Conservation (phyloP, 2,888 invertebrate genomes). For the Cancer borealis region DNA sequence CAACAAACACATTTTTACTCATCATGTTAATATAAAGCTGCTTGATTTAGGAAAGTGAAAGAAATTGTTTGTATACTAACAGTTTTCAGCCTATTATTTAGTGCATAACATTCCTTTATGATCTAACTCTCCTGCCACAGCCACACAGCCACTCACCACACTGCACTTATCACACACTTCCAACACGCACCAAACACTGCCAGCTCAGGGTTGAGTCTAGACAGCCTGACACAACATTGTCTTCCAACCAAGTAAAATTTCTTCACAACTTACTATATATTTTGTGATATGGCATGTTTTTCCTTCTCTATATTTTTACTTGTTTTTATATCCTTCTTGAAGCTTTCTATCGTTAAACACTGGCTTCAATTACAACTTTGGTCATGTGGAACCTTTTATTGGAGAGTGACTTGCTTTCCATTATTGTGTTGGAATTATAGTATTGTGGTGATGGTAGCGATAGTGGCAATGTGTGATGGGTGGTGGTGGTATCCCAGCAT, state of each 20-base stretch:
- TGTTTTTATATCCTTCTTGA: not conserved
- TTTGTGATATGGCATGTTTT: not conserved
- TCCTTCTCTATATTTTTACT: not conserved
- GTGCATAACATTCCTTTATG: not conserved
- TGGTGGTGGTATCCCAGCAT: not conserved
- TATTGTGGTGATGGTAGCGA: no score
- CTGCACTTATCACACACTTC: not conserved
- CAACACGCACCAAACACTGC: not conserved
- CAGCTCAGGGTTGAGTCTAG: not conserved
- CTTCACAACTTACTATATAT: not conserved
- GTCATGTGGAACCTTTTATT: not conserved
- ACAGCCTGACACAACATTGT: not conserved
- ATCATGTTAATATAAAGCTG: not conserved
- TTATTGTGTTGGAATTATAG: not conserved
- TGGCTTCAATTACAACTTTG: not conserved
- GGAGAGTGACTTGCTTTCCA: not conserved
- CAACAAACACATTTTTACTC: not conserved
- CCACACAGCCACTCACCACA: not conserved
- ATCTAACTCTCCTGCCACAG: not conserved
- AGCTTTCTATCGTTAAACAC: not conserved
- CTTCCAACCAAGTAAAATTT: conserved; percentile 23
- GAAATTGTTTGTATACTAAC: not conserved
- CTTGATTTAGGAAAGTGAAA: not conserved
- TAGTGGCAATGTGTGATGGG: no score
- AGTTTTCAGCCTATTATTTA: not conserved